phyloP scores from a whole-genome alignment of 2,797 vertebrate species.

The Sebastes iracundus region DNA sequence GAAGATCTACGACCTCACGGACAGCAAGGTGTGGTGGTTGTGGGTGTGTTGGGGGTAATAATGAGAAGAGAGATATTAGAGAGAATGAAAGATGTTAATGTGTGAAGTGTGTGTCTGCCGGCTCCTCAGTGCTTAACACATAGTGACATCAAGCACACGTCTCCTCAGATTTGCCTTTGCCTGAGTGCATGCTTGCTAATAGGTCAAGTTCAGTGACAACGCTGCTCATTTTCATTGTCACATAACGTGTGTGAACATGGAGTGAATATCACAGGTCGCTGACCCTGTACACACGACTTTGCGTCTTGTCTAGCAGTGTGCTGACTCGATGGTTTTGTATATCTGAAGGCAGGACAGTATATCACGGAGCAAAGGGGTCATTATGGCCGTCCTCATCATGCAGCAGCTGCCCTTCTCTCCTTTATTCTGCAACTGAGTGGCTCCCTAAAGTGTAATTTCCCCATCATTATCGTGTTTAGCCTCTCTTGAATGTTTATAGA shows the following conservation, averaged over 20 bases:
- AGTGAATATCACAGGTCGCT: conserved; percentile 45
- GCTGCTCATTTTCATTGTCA: conserved; percentile 34
- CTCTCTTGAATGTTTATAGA: background rate
- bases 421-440: background rate
- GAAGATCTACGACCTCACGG: conserved; percentile 95
- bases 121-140: conserved; percentile 20
- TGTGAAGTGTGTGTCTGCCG: background rate
- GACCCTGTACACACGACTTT: conserved; percentile 35
- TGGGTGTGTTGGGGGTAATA: background rate
- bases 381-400: background rate
- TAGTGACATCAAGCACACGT: conserved; percentile 61
- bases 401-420: background rate
- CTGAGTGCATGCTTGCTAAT: conserved; percentile 45
- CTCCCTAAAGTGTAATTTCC: background rate
- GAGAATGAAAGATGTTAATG: background rate
- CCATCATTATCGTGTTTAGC: background rate
- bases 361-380: conserved; percentile 1
- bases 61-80: background rate
- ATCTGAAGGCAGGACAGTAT: conserved; percentile 20
- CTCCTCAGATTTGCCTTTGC: conserved; percentile 54
- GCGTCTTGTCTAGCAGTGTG: background rate
- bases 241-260: conserved; percentile 40
- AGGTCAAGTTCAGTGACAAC: conserved; percentile 59
- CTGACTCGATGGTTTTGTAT: conserved; percentile 29
- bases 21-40: conserved; percentile 89